These are phyloP conservation scores for Pyrocoelia pectoralis DNA, from an alignment of 2,888 invertebrate species.

Conservation along the genomic window DNA sequence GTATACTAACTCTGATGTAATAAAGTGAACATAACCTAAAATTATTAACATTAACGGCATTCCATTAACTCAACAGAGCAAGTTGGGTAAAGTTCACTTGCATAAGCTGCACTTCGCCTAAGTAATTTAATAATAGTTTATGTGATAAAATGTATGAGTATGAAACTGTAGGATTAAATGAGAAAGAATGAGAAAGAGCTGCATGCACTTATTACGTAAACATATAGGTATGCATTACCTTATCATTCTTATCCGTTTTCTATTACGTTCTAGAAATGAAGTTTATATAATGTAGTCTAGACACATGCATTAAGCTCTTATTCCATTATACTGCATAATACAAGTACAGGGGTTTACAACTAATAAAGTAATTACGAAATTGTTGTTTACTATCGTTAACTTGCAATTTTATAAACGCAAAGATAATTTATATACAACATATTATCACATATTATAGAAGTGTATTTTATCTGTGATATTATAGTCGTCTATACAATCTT, in stretches of 20 bases:
- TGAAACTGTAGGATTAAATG: slow-evolving; percentile 19
- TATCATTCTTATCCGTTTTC: neutral
- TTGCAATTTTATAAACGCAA: no score
- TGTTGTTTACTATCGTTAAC: no score
- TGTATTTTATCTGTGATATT: no score
- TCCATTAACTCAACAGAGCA: slow-evolving; percentile 19
- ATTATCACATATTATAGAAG: no score
- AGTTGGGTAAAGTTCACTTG: slow-evolving; percentile 17
- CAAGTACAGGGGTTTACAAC: no score
- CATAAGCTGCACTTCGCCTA: slow-evolving; percentile 22
- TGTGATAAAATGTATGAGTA: slow-evolving; percentile 22
- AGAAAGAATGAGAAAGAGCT: slow-evolving; percentile 19
- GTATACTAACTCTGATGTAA: neutral
- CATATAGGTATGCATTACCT: slow-evolving; percentile 13
- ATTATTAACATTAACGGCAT: slow-evolving; percentile 4
- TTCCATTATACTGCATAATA: no score
- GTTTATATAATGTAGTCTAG: neutral
- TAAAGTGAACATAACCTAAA: neutral
- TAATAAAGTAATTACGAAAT: no score
- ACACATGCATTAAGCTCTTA: neutral
- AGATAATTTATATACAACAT: no score
- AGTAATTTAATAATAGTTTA: slow-evolving; percentile 32
- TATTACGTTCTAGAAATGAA: neutral
- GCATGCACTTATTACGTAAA: slow-evolving; percentile 17
- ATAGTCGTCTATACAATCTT: no score